Conservation (phyloP, 2,888 invertebrate genomes). For the Scelioninae gen. 1 region DNA sequence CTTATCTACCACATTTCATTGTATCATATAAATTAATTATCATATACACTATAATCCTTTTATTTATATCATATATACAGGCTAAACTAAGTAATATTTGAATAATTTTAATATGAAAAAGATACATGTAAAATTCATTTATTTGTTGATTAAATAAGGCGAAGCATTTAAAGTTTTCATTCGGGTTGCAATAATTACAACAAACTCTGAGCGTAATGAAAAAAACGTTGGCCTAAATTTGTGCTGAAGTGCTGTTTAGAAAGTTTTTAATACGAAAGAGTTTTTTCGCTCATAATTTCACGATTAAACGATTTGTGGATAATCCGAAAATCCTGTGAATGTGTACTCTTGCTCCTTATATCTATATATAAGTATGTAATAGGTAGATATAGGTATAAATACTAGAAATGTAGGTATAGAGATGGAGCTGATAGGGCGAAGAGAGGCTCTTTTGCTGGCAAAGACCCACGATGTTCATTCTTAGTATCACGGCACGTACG, state of each 20-base stretch:
- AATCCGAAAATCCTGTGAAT: slow-evolving; percentile 51
- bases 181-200: slow-evolving; percentile 5
- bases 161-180: slow-evolving; percentile 1
- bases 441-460: slow-evolving; percentile 35
- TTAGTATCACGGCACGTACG: slow-evolving; percentile 48
- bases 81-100: too few relatives aligned
- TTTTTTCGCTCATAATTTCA: slow-evolving; percentile 56
- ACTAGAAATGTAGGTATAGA: background rate
- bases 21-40: too few relatives aligned
- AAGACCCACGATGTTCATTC: slow-evolving; percentile 43
- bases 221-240: slow-evolving; percentile 48
- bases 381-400: background rate
- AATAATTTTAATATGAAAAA: too few relatives aligned
- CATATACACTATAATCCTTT: too few relatives aligned
- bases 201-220: slow-evolving; percentile 17
- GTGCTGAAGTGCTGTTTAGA: slow-evolving; percentile 35
- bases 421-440: slow-evolving; percentile 6
- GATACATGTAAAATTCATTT: background rate
- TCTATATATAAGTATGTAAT: background rate
- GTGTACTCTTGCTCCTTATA: slow-evolving; percentile 1
- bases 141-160: background rate
- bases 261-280: slow-evolving; percentile 41
- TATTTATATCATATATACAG: too few relatives aligned
- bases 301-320: slow-evolving; percentile 63
- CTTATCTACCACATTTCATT: too few relatives aligned